Evolutionary conservation across 2,113 vertebrate species (phyloP), one percentile per base, ranked within the genome.

Genomic region (Indicator maculatus): DNA sequence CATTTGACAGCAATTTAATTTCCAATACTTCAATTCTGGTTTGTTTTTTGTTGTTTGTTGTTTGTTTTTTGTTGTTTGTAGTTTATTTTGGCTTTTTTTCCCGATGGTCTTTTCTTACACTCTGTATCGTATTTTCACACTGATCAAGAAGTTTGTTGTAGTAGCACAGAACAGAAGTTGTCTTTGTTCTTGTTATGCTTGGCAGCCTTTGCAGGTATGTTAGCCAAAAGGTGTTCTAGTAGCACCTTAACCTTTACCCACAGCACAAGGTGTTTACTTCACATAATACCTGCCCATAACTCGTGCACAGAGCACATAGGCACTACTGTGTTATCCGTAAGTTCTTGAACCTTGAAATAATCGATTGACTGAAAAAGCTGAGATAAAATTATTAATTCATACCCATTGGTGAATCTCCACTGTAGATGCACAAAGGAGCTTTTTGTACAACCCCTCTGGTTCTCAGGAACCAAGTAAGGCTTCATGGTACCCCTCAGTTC

Each of bases 131-230:
- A 56, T 84, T 87, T 64, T 71, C 61, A 75, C 38, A 12, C 45
- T 82, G 47, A 65, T 73, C 59, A 50, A 47, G 58, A 38, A 47
- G 27, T 82, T 86, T 70, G 47, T 88, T 76, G 50, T 31, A 94
- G 74, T 31, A 80, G 75, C 78, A 86, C 73, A n/a, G 92, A 93
- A 82, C 64, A 92, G 53, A 74, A 95, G 55, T 75, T 88, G 60
- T 5, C 16, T 84, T 95, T 86, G 86, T 94, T 91, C 95, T 82
- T 95, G 50, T 83, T 85, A 72, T 61, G 33, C 77, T 91, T 86
- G 78, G 78, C 91, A 96, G 55, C 60, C 64, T 89, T 93, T 5
- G 1, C 72, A 92, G 67, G 84, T 82, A 47, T 36, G 5, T 88
- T 65, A 74, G 79, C 87, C 58, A 38, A 71, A 95, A 82, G 36